A percentile compares a stretch with the other conserved stretches of the same genome.
phyloP scores from a whole-genome alignment of 2,888 invertebrate species.

The Bombyx huttoni region DNA sequence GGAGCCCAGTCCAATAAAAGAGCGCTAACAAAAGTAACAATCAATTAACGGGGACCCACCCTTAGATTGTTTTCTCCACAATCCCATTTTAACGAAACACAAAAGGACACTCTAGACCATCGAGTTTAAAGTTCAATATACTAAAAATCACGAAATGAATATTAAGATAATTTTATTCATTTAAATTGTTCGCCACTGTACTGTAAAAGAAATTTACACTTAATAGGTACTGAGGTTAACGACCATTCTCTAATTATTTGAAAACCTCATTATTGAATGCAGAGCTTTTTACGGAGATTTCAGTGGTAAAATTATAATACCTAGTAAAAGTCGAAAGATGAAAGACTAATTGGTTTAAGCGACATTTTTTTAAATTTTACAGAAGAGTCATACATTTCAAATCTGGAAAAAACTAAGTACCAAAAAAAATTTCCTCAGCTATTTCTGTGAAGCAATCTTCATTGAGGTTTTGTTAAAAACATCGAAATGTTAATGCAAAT shows the following conservation, averaged over 20 bases:
- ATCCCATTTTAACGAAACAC: constrained; percentile 4
- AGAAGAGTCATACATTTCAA: no score
- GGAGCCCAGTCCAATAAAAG: constrained; percentile 21
- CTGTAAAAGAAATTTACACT: not conserved
- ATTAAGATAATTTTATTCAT: not conserved
- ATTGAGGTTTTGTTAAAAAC: no score
- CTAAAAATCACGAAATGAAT: not conserved
- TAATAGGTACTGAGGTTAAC: not conserved
- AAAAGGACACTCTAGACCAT: constrained; percentile 4
- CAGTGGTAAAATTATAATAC: no score
- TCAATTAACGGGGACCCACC: constrained; percentile 29
- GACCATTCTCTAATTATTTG: not conserved
- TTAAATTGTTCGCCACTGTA: constrained; percentile 8
- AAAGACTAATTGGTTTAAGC: no score
- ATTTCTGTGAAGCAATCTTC: no score
- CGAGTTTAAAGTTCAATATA: constrained; percentile 7
- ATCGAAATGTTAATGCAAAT: no score
- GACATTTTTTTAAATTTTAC: no score
- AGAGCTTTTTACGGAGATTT: not conserved
- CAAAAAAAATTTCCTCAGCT: no score
- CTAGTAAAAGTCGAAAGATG: no score
- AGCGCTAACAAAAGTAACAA: constrained; percentile 34
- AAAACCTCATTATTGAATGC: not conserved
- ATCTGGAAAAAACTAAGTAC: no score
- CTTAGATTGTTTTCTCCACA: constrained; percentile 24